phyloP scores from a whole-genome alignment of 2,797 vertebrate genomes.

The Heteromormyrus szaboi region DNA sequence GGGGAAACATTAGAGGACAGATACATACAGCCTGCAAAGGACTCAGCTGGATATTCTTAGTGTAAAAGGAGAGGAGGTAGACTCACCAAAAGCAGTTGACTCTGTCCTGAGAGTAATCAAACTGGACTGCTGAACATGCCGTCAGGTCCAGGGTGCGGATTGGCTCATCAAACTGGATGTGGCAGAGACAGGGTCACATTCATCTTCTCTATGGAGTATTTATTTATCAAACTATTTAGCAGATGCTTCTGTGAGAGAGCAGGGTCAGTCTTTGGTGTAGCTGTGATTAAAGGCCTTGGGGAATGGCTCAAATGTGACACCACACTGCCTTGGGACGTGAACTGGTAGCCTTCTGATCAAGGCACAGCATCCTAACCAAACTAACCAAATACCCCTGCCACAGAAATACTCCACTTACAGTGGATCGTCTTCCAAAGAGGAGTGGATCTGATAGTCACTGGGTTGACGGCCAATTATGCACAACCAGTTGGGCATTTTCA shows the following conservation, averaged over 20 bases:
- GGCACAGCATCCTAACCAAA: not conserved
- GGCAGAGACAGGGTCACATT: not conserved
- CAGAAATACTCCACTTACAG: not conserved
- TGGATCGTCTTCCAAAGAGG: not conserved
- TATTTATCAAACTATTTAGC: not conserved
- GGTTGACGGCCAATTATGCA: not conserved
- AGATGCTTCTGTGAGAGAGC: not conserved
- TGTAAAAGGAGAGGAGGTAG: not conserved
- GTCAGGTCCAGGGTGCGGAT: slow-evolving; percentile 82
- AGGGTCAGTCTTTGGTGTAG: not conserved
- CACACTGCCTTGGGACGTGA: not conserved
- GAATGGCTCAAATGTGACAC: not conserved
- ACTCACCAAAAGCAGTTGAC: slow-evolving; percentile 96
- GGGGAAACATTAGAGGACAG: not conserved
- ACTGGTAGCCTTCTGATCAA: not conserved
- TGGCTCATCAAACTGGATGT: slow-evolving; percentile 73
- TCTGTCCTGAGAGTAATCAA: slow-evolving; percentile 89
- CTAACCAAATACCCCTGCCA: not conserved
- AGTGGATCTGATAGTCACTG: not conserved
- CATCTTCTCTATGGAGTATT: not conserved
- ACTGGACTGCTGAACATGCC: slow-evolving; percentile 87
- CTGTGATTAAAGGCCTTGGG: not conserved
- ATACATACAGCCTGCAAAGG: not conserved
- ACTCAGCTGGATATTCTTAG: not conserved
- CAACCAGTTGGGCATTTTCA: not conserved